phyloP scores from a whole-genome alignment of 2,797 vertebrate genomes.

The Numenius phaeopus region DNA sequence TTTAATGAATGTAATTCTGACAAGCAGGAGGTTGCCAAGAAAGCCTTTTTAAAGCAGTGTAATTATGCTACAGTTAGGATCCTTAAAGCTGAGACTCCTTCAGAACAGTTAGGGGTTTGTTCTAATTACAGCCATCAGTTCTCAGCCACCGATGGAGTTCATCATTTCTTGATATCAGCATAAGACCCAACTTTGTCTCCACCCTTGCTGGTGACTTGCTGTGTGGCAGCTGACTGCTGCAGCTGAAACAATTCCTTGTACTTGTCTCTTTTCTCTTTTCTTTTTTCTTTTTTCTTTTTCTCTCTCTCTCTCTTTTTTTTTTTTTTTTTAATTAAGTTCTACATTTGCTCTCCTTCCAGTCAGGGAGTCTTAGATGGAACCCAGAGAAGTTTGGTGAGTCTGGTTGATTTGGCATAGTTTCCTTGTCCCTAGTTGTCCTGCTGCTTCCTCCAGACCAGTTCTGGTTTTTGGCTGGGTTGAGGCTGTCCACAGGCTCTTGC shows the following conservation, averaged over 20 bases:
- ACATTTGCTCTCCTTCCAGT: background rate
- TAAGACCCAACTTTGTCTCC: background rate
- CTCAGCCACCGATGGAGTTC: background rate
- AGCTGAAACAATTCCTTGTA: background rate
- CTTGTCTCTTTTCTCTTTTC: too few relatives aligned
- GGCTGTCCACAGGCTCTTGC: background rate
- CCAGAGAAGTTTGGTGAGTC: background rate
- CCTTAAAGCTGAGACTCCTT: background rate
- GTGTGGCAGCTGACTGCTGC: background rate
- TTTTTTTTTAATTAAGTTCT: background rate
- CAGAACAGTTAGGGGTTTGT: background rate
- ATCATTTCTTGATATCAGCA: background rate
- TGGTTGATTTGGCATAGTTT: background rate
- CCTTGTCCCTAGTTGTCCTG: background rate
- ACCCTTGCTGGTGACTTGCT: background rate
- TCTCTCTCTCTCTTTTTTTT: background rate
- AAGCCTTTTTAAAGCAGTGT: background rate
- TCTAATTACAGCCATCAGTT: background rate
- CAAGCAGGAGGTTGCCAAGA: background rate
- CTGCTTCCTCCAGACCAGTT: background rate
- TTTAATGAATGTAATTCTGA: background rate
- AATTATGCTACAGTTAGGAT: background rate
- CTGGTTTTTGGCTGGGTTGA: background rate
- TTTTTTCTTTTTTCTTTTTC: background rate
- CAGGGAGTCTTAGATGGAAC: background rate